These are phyloP conservation scores for Cyprinodon variegatus DNA, from an alignment of 2,113 vertebrate genomes.

Conservation along the genomic window DNA sequence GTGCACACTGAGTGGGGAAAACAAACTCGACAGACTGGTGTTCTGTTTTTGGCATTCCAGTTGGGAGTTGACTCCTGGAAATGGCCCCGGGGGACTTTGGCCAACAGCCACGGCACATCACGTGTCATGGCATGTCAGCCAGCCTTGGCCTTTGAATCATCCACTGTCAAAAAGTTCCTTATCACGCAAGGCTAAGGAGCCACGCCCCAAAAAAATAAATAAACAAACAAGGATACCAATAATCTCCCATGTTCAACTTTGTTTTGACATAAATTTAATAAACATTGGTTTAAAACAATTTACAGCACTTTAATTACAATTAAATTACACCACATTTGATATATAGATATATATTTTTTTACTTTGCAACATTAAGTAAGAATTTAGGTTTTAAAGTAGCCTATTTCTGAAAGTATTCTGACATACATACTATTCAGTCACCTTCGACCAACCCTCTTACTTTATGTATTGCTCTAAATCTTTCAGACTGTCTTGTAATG, in stretches of 20 bases:
- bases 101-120: constrained; percentile 56
- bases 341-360: no score
- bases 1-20: not conserved
- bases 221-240: constrained; percentile 9
- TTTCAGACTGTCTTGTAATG: not conserved
- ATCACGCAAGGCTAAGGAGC: constrained; percentile 39
- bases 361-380: not conserved
- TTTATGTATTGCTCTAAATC: not conserved
- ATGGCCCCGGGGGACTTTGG: constrained; percentile 62
- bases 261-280: not conserved
- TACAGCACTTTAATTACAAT: no score
- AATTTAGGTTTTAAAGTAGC: not conserved
- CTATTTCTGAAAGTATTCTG: not conserved
- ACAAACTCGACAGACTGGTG: constrained; percentile 53
- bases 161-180: constrained; percentile 19
- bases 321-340: no score
- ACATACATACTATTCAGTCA: not conserved
- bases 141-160: constrained; percentile 64
- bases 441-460: not conserved
- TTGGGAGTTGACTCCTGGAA: constrained; percentile 59
- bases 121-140: constrained; percentile 69
- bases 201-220: constrained; percentile 29
- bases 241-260: not conserved
- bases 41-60: constrained; percentile 60
- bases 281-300: not conserved